A percentile compares a stretch with the other conserved stretches of the same genome.
phyloP scores from a whole-genome alignment of 2,113 vertebrate genomes.

The Clarias gariepinus region DNA sequence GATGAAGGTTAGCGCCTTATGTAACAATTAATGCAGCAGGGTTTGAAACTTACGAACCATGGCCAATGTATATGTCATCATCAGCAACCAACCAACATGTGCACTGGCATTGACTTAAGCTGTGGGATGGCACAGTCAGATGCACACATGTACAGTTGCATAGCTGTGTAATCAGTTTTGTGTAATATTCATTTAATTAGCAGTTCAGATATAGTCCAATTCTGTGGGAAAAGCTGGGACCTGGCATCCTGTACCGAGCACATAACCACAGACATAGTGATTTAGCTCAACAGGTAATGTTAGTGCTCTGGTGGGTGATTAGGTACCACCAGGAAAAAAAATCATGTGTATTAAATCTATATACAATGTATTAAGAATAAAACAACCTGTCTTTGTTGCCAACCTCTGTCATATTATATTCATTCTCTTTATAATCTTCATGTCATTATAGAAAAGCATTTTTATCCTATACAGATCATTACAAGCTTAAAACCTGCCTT shows the following conservation, averaged over 20 bases:
- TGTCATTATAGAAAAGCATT: background rate
- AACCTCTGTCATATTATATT: background rate
- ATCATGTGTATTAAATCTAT: too few relatives aligned
- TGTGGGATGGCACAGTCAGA: background rate
- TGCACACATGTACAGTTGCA: background rate
- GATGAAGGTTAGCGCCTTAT: background rate
- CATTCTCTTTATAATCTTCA: background rate
- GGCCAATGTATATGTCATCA: background rate
- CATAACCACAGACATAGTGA: background rate
- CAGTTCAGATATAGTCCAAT: background rate
- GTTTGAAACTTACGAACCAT: background rate
- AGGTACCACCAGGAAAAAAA: too few relatives aligned
- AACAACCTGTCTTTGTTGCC: background rate
- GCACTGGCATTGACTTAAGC: background rate
- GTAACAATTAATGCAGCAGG: background rate
- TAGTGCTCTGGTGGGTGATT: background rate
- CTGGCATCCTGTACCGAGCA: background rate
- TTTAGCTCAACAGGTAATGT: background rate
- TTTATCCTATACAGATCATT: background rate
- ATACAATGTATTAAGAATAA: background rate
- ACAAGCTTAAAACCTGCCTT: background rate
- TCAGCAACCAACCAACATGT: background rate
- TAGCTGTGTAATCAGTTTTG: background rate
- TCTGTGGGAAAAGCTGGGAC: background rate
- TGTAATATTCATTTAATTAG: background rate